These are phyloP conservation scores for Drosophila formosana DNA, from an alignment of 2,888 invertebrate genomes.

Conservation along the genomic window DNA sequence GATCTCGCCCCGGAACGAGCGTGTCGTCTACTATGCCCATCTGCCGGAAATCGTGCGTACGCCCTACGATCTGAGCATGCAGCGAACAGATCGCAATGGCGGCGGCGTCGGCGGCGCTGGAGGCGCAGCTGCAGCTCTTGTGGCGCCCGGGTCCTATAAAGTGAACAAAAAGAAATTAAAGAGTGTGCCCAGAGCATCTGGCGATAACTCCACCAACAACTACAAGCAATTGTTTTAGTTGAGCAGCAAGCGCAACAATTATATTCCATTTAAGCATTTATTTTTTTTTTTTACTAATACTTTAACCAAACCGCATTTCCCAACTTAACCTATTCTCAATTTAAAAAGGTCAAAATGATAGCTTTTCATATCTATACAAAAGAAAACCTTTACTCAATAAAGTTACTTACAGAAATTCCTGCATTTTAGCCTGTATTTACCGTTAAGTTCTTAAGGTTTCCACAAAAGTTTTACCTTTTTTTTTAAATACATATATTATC, in stretches of 20 bases:
- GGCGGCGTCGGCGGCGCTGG: not conserved
- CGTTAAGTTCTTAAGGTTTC: not conserved
- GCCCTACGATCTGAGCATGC: conserved; percentile 75
- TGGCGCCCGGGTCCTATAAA: conserved; percentile 37
- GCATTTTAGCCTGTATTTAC: not conserved
- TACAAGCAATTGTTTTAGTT: conserved; percentile 44
- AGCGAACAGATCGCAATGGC: conserved; percentile 50
- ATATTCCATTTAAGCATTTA: conserved; percentile 5
- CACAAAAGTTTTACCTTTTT: not conserved
- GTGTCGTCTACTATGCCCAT: conserved; percentile 90
- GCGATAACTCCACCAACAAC: conserved; percentile 56
- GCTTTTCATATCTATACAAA: not conserved
- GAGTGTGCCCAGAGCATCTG: conserved; percentile 22
- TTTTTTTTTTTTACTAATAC: conserved; percentile 3
- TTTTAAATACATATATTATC: not conserved
- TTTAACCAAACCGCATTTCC: not conserved
- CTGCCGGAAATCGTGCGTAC: conserved; percentile 89
- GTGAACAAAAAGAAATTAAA: conserved; percentile 63
- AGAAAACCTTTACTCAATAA: not conserved
- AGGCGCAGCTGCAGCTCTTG: conserved; percentile 23
- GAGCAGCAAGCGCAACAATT: not conserved
- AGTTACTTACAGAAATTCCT: conserved; percentile 7
- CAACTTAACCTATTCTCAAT: not conserved
- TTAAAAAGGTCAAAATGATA: too few species aligned
- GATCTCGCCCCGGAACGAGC: conserved; percentile 70